Percentiles rank a stretch among this genome's conserved stretches.
These are phyloP conservation scores for Oryzias sinensis DNA, from an alignment of 2,797 vertebrate species.

Conservation along the genomic window DNA sequence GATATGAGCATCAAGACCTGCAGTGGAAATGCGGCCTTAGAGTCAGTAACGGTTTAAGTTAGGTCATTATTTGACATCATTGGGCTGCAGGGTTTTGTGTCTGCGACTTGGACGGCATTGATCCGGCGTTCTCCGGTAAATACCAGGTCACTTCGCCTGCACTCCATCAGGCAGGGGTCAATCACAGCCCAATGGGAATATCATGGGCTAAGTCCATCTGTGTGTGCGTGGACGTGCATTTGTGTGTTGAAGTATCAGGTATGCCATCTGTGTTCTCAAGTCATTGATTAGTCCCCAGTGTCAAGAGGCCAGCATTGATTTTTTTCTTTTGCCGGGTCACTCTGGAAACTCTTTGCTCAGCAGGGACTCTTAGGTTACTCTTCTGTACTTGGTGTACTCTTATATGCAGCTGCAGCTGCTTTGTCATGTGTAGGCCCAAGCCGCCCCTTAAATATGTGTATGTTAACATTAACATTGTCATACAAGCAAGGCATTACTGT, in stretches of 20 bases:
- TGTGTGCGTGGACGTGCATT: conserved; percentile 20
- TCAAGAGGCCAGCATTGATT: conserved; percentile 68
- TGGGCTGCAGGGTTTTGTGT: conserved; percentile 33
- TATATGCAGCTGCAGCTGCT: background rate
- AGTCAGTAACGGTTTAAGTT: conserved; percentile 7
- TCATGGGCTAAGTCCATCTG: conserved; percentile 52
- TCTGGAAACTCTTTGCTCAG: conserved; percentile 51
- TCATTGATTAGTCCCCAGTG: conserved; percentile 66
- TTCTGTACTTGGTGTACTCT: conserved; percentile 11
- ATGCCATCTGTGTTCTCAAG: conserved; percentile 58
- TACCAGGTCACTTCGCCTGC: conserved; percentile 70
- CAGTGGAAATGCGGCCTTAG: background rate
- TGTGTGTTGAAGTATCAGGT: conserved; percentile 54
- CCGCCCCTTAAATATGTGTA: background rate
- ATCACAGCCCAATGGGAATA: conserved; percentile 62
- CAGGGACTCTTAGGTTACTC: conserved; percentile 40
- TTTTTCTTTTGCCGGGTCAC: conserved; percentile 52
- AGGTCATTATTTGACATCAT: conserved; percentile 23
- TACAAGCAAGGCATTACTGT: too few relatives aligned
- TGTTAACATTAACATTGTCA: too few relatives aligned
- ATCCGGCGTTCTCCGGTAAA: conserved; percentile 66
- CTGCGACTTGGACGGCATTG: conserved; percentile 54
- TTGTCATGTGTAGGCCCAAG: background rate
- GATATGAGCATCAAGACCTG: too few relatives aligned
- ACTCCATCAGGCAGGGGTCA: conserved; percentile 68